Conservation (phyloP, 2,797 vertebrate genomes). For the Vireo griseus region DNA sequence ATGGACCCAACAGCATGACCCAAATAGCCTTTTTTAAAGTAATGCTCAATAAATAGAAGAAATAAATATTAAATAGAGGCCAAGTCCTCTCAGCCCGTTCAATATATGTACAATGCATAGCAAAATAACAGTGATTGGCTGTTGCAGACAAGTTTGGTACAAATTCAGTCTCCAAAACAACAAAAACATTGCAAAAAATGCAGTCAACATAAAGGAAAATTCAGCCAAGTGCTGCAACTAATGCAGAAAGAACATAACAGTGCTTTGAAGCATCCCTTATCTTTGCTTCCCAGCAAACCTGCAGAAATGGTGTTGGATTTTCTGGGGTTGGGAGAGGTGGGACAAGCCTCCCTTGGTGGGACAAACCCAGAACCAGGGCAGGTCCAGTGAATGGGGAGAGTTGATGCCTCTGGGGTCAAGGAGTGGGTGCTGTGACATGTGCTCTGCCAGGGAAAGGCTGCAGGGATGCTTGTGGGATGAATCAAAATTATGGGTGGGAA, state of each 20-base stretch:
- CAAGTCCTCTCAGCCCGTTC: constrained; percentile 40
- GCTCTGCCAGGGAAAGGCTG: background rate
- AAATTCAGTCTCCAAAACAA: background rate
- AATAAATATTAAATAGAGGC: constrained; percentile 81
- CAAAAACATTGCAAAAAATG: background rate
- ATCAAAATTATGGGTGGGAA: background rate
- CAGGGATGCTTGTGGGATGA: background rate
- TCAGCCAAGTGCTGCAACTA: background rate
- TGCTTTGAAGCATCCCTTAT: background rate
- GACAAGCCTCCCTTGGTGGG: background rate
- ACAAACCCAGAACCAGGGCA: background rate
- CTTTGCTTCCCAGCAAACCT: background rate
- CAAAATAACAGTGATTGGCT: constrained; percentile 63
- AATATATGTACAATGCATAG: constrained; percentile 81
- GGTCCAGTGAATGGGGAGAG: background rate
- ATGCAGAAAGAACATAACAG: background rate
- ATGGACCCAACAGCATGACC: background rate
- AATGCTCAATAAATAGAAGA: constrained; percentile 79
- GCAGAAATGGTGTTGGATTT: background rate
- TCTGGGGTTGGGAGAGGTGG: background rate
- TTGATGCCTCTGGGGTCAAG: background rate
- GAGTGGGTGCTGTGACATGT: accelerated
- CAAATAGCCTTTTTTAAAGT: background rate
- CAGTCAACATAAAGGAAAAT: constrained; percentile 3
- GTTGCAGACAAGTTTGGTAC: constrained; percentile 24